A percentile compares a stretch with the other conserved stretches of the same genome.
Evolutionary conservation across 2,888 invertebrate genomes (phyloP).

Genomic region (Frankliniella intonsa): DNA sequence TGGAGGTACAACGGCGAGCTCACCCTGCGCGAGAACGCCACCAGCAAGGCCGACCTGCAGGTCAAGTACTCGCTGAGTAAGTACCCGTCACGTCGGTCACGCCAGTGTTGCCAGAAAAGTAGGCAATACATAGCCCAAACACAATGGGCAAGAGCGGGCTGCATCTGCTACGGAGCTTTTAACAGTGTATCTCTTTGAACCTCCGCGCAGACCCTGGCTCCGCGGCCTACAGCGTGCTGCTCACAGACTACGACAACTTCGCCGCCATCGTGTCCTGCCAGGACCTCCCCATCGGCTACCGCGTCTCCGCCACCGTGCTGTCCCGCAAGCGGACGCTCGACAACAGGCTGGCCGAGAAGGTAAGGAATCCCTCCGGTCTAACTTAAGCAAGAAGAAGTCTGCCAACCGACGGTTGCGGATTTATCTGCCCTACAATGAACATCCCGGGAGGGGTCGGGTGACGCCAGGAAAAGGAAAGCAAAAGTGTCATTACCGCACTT

Average conservation of each 20-base stretch:
- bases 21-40: neutral
- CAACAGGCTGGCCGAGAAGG: neutral
- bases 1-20: slow-evolving; percentile 6
- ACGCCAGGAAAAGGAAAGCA: too few species aligned
- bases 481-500: too few species aligned
- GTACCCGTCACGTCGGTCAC: neutral
- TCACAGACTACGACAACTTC: slow-evolving; percentile 1
- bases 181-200: too few species aligned
- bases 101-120: too few species aligned
- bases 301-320: neutral
- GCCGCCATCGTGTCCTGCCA: slow-evolving; percentile 11
- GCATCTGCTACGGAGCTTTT: too few species aligned
- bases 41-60: neutral
- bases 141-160: too few species aligned
- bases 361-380: neutral
- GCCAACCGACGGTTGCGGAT: neutral
- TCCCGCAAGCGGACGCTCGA: slow-evolving; percentile 4
- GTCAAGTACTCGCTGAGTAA: slow-evolving; percentile 18
- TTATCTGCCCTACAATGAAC: neutral
- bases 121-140: too few species aligned
- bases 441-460: neutral
- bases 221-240: neutral
- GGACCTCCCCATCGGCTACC: slow-evolving; percentile 19
- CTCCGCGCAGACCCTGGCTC: neutral
- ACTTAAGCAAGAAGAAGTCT: too few species aligned